A percentile compares a stretch with the other conserved stretches of the same genome.
These are phyloP conservation scores for Chiridota heheva DNA, from an alignment of 35 echinoderm and acorn worm species.

Conservation along the genomic window DNA sequence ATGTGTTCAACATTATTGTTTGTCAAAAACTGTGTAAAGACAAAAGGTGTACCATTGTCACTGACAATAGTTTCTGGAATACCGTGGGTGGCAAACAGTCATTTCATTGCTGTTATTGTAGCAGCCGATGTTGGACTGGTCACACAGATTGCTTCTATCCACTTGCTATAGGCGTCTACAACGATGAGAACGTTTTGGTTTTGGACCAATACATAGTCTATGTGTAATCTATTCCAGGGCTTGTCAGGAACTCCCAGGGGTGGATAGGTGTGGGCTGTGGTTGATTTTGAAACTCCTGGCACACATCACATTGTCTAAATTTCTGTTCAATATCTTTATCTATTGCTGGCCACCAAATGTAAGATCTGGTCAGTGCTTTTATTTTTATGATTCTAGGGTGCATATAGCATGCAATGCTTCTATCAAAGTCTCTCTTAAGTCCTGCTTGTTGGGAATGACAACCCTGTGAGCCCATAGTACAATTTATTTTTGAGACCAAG, in stretches of 20 bases:
- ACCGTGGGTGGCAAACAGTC: conserved; percentile 61
- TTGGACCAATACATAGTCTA: conserved; percentile 24
- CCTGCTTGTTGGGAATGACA: conserved; percentile 43
- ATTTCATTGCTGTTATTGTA: conserved; percentile 39
- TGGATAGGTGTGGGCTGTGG: conserved; percentile 14
- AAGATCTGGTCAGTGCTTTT: conserved; percentile 20
- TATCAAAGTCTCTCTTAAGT: conserved; percentile 29
- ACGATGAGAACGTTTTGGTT: conserved; percentile 12
- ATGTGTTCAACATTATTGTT: conserved; percentile 60
- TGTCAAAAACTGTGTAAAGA: conserved; percentile 47
- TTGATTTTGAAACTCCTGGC: conserved; percentile 21
- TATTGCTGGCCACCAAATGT: conserved; percentile 55
- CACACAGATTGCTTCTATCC: neutral
- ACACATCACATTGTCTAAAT: neutral
- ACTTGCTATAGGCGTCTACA: conserved; percentile 41
- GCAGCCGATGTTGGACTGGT: conserved; percentile 11
- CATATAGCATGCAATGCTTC: conserved; percentile 43
- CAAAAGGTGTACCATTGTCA: conserved; percentile 67
- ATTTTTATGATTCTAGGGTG: conserved; percentile 53
- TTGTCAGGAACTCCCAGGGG: conserved; percentile 28
- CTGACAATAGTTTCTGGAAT: conserved; percentile 64
- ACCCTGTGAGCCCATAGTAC: conserved; percentile 47
- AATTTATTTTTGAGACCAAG: conserved; percentile 27
- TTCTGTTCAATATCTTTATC: conserved; percentile 25
- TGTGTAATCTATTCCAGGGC: conserved; percentile 34